Percentiles rank a stretch among this genome's conserved stretches.
Evolutionary conservation across 2,888 invertebrate genomes (phyloP).

Genomic region (Argyresthia albistria): DNA sequence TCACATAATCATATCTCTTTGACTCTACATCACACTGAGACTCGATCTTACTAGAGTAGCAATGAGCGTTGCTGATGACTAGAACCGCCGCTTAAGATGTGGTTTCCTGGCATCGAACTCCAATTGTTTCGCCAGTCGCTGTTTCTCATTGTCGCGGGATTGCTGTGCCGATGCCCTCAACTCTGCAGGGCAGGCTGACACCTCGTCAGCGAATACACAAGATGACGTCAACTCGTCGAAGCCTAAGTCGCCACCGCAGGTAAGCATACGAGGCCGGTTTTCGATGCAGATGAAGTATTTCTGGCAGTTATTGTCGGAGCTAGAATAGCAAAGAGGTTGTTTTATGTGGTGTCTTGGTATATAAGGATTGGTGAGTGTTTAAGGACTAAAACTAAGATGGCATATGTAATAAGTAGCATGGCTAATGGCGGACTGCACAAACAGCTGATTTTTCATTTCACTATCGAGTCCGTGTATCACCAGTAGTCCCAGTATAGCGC

Average conservation of each 20-base stretch:
- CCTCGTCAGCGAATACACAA: conserved; percentile 86
- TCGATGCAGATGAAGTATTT: conserved; percentile 85
- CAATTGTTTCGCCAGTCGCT: conserved; percentile 34
- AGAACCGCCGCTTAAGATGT: conserved; percentile 2
- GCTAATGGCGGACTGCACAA: no score
- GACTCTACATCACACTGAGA: neutral
- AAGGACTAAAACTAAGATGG: no score
- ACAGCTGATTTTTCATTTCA: no score
- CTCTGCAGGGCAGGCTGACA: conserved; percentile 77
- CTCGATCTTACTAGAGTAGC: neutral
- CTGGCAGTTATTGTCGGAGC: conserved; percentile 79
- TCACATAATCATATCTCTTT: neutral
- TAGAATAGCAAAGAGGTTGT: conserved; percentile 28
- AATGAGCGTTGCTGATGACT: neutral
- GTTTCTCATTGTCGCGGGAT: conserved; percentile 35
- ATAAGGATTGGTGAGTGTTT: no score
- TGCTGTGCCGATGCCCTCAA: conserved; percentile 33
- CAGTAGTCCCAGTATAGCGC: no score
- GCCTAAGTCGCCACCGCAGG: conserved; percentile 83
- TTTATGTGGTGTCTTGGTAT: neutral
- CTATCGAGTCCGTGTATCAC: no score
- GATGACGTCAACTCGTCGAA: conserved; percentile 81
- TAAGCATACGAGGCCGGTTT: conserved; percentile 79
- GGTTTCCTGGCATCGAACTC: conserved; percentile 21
- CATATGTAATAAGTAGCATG: no score